Base-by-base conservation (phyloP, 2,113 vertebrate species). In the Saimiri boliviensis region DNA sequence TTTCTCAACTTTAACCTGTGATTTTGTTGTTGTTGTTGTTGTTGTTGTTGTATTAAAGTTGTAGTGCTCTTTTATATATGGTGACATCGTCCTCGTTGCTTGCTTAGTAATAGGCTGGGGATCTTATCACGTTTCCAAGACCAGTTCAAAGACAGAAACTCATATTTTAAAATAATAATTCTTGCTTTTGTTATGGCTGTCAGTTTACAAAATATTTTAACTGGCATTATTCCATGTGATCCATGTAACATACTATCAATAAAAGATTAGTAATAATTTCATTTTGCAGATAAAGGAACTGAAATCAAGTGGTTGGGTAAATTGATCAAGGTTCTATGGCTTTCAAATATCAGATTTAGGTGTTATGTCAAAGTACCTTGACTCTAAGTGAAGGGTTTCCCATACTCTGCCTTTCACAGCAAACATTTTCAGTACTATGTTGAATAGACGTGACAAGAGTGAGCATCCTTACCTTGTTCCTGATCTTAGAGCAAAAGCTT, bases 131-230 rank as follows among this genome's bases (percentile, higher is more conserved):
- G 70, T 81, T 95, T 76, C 82, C 49, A 81, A 42, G 45, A 76
- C n/a, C 14, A 90, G 37, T 90, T 85, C 87, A 49, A 85, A 81
- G 37, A 76, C 2, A 73, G 71, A 56, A 89, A 80, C 49, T 52
- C 23, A 60, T 73, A 89, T 42, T 84, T 93, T 92, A 23, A 71
- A 96, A 77, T 3, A 89, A 52, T 71, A 87, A 81, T 91, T 93
- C 27, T 84, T 96, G 35, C 10, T 71, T 84, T 93, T 79, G 10
- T 85, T 74, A 68, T 81, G 40, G 3, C 3, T 74, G 84, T 19
- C 13, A 14, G 63, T 80, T 87, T 86, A 83, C 12, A 91, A 71
- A 94, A 25, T 40, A 80, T 84, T 94, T 56, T 76, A 71, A 71
- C 17, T 54, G 37, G 12, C 5, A 23, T 91, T 96, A 71, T 81